Evolutionary conservation across 2,797 vertebrate genomes (phyloP).

Genomic region (Artibeus jamaicensis): DNA sequence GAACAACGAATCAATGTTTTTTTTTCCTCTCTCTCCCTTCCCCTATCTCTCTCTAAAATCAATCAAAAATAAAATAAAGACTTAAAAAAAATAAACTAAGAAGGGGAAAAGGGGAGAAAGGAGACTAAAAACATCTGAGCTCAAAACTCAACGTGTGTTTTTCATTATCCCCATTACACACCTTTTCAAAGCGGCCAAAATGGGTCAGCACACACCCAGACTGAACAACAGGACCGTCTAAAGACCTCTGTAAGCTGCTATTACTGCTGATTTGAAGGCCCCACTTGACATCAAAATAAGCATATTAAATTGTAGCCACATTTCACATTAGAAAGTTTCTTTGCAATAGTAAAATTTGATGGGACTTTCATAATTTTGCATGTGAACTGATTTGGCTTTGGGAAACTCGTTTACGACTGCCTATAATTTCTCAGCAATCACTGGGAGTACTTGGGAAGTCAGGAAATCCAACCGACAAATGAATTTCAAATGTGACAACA

Average conservation of each 20-base stretch:
- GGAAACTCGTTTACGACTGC: neutral
- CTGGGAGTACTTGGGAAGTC: neutral
- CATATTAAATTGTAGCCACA: neutral
- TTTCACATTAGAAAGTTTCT: neutral
- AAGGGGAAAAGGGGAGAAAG: neutral
- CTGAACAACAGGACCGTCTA: neutral
- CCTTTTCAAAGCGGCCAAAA: neutral
- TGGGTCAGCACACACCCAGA: neutral
- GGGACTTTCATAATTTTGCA: neutral
- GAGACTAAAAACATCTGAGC: neutral
- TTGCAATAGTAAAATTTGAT: neutral
- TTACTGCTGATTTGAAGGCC: neutral
- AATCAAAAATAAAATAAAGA: neutral
- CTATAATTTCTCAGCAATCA: slow-evolving; percentile 4
- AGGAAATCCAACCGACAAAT: slow-evolving; percentile 21
- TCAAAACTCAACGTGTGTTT: neutral
- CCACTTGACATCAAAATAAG: slow-evolving; percentile 1
- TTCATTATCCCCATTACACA: neutral
- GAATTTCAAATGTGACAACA: neutral
- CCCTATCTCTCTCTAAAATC: neutral
- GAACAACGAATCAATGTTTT: neutral
- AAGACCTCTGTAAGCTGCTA: neutral
- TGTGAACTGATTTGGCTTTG: neutral
- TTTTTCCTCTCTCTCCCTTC: neutral
- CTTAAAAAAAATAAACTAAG: neutral